Evolutionary conservation across 2,888 invertebrate species (phyloP).

Genomic region (Heliconius cydno): DNA sequence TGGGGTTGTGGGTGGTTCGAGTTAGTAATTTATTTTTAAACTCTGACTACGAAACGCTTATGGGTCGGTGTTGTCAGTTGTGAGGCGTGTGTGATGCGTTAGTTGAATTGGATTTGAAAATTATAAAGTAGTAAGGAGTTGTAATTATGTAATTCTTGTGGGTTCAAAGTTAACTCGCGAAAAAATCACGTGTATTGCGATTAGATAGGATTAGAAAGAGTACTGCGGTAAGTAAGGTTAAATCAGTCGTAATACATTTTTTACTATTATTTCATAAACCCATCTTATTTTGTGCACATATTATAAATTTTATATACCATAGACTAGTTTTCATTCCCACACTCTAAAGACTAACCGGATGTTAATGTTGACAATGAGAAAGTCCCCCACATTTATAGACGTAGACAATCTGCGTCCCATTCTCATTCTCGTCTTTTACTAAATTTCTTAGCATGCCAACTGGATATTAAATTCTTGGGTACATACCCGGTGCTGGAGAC

Average conservation of each 20-base stretch:
- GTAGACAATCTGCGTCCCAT: constrained; percentile 11
- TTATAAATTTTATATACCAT: no score
- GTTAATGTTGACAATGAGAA: constrained; percentile 25
- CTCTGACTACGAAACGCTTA: neutral
- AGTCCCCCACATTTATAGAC: constrained; percentile 25
- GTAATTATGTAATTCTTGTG: no score
- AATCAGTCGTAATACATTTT: no score
- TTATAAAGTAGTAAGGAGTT: neutral
- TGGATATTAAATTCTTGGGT: constrained; percentile 36
- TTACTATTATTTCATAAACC: neutral
- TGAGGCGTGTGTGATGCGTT: neutral
- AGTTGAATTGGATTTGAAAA: neutral
- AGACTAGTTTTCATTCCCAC: constrained; percentile 11
- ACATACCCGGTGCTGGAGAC: neutral
- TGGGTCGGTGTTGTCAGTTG: neutral
- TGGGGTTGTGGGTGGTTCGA: constrained; percentile 5
- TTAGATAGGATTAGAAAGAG: neutral
- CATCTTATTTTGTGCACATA: neutral
- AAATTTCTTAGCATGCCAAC: constrained; percentile 26
- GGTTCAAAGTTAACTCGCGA: neutral
- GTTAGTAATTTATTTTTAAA: constrained; percentile 30
- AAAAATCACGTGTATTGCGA: no score
- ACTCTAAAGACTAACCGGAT: constrained; percentile 19
- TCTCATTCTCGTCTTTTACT: constrained; percentile 30
- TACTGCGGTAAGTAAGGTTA: no score